Conservation (phyloP, 2,113 vertebrate genomes). For the Notechis scutatus region DNA sequence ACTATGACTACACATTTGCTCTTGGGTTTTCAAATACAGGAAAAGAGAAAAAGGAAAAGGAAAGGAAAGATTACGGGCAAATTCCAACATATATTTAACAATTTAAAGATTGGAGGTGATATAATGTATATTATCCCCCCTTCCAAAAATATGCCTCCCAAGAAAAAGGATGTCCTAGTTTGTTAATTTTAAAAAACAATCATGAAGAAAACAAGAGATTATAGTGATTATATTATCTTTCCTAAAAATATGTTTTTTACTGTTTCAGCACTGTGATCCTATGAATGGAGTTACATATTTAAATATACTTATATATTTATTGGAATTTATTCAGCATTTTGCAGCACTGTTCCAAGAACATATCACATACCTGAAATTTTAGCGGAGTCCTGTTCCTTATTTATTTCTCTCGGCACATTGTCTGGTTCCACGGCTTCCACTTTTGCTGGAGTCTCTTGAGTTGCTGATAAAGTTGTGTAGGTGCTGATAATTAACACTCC, state of each 20-base stretch:
- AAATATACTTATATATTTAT: not conserved
- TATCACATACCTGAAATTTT: constrained; percentile 69
- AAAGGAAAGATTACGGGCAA: not conserved
- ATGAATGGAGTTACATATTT: not conserved
- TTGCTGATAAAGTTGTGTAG: constrained; percentile 84
- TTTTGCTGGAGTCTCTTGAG: constrained; percentile 56
- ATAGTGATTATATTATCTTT: not conserved
- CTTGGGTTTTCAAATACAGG: not conserved
- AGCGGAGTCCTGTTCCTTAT: constrained; percentile 45
- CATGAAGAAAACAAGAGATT: not conserved
- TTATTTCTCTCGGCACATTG: constrained; percentile 43
- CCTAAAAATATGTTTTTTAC: not conserved
- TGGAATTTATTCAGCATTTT: not conserved
- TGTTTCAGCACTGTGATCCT: not conserved
- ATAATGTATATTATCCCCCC: not conserved
- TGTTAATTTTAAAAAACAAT: not conserved
- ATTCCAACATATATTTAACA: not conserved
- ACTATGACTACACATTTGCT: not conserved
- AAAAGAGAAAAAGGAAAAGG: not conserved
- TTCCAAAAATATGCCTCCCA: not conserved
- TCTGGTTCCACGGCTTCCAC: constrained; percentile 53
- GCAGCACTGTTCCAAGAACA: not conserved
- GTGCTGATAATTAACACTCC: constrained; percentile 93
- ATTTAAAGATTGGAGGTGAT: not conserved
- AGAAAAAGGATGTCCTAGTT: not conserved